phyloP scores from a whole-genome alignment of 2,888 invertebrate genomes.

The Limulus polyphemus region DNA sequence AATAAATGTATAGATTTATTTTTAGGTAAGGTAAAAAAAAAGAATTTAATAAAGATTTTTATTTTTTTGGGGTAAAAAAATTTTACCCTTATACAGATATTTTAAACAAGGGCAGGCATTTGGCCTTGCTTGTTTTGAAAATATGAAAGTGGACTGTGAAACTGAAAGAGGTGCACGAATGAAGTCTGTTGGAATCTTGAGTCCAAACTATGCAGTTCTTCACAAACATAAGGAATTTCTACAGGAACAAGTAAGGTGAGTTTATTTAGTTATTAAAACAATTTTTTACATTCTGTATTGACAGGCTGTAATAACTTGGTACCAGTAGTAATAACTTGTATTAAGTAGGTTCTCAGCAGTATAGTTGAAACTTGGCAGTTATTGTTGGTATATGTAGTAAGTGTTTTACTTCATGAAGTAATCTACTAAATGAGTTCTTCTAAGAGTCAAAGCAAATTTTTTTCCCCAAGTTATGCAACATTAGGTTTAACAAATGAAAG shows the following conservation, averaged over 20 bases:
- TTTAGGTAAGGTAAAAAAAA: not conserved
- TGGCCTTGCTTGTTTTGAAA: constrained; percentile 39
- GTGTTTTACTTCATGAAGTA: too few relatives aligned
- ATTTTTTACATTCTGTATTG: not conserved
- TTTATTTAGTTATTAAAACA: not conserved
- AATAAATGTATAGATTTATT: too few relatives aligned
- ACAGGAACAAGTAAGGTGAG: constrained; percentile 38
- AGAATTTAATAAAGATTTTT: not conserved
- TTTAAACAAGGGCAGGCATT: constrained; percentile 36
- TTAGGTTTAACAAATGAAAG: too few relatives aligned
- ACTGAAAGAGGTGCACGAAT: constrained; percentile 39
- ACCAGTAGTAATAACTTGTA: too few relatives aligned
- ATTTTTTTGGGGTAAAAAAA: not conserved
- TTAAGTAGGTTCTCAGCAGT: too few relatives aligned
- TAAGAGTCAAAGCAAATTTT: too few relatives aligned
- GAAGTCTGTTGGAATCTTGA: constrained; percentile 39
- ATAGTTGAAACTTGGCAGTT: too few relatives aligned
- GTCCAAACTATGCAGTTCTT: constrained; percentile 37
- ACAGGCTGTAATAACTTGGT: too few relatives aligned
- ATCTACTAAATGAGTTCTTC: too few relatives aligned
- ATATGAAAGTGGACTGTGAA: constrained; percentile 38
- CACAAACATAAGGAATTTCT: constrained; percentile 38
- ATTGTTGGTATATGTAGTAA: too few relatives aligned
- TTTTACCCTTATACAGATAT: constrained; percentile 31
- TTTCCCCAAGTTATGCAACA: too few relatives aligned